Base-by-base conservation (phyloP, 1,140 invertebrate species). In the Euura lappo region DNA sequence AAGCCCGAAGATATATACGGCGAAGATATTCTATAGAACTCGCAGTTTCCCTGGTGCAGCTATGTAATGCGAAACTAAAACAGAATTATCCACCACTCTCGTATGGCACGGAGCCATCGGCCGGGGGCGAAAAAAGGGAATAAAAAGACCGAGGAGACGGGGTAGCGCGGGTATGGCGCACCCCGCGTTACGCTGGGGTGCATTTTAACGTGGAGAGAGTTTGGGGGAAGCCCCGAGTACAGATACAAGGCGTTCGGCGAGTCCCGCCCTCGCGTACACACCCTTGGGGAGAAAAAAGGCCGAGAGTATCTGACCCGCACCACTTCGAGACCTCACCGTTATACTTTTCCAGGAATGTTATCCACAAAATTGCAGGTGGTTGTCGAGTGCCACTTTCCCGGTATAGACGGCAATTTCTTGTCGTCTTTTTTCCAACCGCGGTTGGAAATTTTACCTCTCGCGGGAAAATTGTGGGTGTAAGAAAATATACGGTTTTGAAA, bases 71-170 rank as follows among this genome's bases (percentile, higher is more conserved):
- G 70, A 65, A 47, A 44, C 65, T 47, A 67, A 51, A 46, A 46
- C 11, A 45, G 69, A 74, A 67, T 43, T 68, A 74, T 71, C 69
- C 44, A 65, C 28, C 44, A 13, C 72, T 46, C 42, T 65, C 44
- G 43, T 46, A 64, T 68, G 66, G 44, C 42, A 71, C 13, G n/a
- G 51, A 71, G 65, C 65, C 44, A 47, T 65, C 65, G 47, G 44
- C 44, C n/a, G 6, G 65, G 47, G 65, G 43, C 70, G 13, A 64
- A 65, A 4, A 72, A 44, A 45, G n/a, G 64, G 28, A 64, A 60
- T 13, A 28, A 42, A 42, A 44, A 68, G 66, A 7, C 10, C 28
- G 44, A 42, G 66, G 13, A 10, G 60, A 13, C 8, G 60, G 60
- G 60, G 8, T 10, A 64, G 60, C 8, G 13, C 13, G 60, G 60